Percentiles rank a stretch among this genome's conserved stretches.
phyloP scores from a whole-genome alignment of 2,888 invertebrate genomes.

The Eupithecia exiguata region DNA sequence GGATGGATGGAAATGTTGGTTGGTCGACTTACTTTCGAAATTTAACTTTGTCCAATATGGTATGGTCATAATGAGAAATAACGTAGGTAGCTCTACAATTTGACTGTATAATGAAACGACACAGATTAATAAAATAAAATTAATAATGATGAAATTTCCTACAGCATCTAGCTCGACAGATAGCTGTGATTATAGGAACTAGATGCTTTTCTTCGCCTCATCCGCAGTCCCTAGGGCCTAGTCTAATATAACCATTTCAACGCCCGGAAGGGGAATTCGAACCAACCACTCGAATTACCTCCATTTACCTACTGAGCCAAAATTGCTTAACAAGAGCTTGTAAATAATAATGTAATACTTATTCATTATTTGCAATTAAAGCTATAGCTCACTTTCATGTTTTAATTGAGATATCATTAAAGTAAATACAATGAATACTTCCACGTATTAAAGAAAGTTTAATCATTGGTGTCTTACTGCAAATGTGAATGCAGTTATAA shows the following conservation, averaged over 20 bases:
- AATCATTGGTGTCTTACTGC: not conserved
- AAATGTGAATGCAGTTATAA: not conserved
- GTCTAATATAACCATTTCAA: not conserved
- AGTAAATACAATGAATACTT: conserved; percentile 18
- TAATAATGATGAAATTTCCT: not conserved
- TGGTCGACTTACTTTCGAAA: conserved; percentile 10
- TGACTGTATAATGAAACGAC: not conserved
- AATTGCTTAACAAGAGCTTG: not conserved
- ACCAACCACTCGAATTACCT: too few relatives aligned
- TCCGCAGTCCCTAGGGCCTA: not conserved
- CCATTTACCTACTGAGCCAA: not conserved
- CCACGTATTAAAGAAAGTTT: conserved; percentile 27
- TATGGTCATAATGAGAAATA: not conserved
- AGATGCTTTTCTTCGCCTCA: not conserved
- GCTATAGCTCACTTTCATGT: conserved; percentile 21
- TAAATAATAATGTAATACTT: not conserved
- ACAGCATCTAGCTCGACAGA: not conserved
- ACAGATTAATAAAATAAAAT: not conserved
- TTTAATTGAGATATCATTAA: conserved; percentile 21
- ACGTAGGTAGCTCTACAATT: not conserved
- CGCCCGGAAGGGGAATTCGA: not conserved
- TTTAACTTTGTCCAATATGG: not conserved
- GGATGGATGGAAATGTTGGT: conserved; percentile 2
- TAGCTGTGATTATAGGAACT: not conserved
- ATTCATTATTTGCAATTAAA: not conserved